Evolutionary conservation across 2,888 invertebrate genomes (phyloP).

Genomic region (Linyphia triangularis): DNA sequence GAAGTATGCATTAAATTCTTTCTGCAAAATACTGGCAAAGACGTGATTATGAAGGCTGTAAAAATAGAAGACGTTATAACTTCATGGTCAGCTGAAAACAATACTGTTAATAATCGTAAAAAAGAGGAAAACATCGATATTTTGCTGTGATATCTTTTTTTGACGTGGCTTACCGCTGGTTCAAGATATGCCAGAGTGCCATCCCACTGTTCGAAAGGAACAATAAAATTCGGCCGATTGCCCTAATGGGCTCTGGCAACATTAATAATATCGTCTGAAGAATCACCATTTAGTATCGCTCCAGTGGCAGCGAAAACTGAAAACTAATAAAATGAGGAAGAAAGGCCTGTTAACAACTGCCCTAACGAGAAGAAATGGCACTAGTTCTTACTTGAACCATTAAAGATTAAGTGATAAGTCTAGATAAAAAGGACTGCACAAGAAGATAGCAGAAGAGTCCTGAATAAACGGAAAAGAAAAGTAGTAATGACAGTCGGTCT

Average conservation of each 20-base stretch:
- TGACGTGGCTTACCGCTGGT: constrained; percentile 12
- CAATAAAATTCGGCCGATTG: constrained; percentile 25
- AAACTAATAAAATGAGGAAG: constrained; percentile 36
- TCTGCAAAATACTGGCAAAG: too few relatives aligned
- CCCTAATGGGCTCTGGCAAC: constrained; percentile 27
- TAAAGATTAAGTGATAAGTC: constrained; percentile 54
- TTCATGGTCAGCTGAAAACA: not conserved
- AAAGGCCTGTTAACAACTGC: constrained; percentile 29
- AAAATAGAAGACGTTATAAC: not conserved
- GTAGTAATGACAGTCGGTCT: constrained; percentile 33
- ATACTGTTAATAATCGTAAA: constrained; percentile 20
- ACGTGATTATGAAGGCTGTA: not conserved
- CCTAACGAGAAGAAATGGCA: constrained; percentile 5
- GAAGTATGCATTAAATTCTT: too few relatives aligned
- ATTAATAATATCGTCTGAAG: constrained; percentile 39
- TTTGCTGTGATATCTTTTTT: not conserved
- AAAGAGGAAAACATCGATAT: not conserved
- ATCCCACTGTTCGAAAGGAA: not conserved
- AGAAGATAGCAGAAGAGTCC: constrained; percentile 28
- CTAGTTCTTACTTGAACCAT: constrained; percentile 24
- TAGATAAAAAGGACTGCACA: constrained; percentile 21
- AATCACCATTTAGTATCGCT: constrained; percentile 26
- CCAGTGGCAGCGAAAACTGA: constrained; percentile 9
- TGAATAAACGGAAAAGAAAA: constrained; percentile 23
- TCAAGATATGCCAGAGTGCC: not conserved